Evolutionary conservation across 2,888 invertebrate species (phyloP).

Genomic region (Eupithecia subfuscata): DNA sequence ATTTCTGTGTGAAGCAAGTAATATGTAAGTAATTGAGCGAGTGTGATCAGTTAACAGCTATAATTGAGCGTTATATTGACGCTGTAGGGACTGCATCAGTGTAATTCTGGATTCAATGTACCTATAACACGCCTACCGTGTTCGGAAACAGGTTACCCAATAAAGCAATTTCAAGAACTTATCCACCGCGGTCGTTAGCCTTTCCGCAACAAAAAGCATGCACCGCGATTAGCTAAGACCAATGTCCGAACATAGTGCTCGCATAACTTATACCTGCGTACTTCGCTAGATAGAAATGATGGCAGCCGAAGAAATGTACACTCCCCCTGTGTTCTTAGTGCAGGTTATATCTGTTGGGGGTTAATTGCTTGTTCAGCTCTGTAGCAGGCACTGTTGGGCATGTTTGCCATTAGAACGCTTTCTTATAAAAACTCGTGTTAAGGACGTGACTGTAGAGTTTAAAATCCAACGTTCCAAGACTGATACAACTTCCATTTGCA

Average conservation of each 20-base stretch:
- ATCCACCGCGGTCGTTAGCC: conserved; percentile 74
- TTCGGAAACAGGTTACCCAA: conserved; percentile 78
- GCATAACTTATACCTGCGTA: conserved; percentile 36
- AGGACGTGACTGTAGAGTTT: conserved; percentile 1
- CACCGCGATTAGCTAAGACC: conserved; percentile 64
- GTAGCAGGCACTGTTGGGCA: neutral
- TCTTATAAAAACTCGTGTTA: neutral
- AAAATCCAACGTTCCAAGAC: neutral
- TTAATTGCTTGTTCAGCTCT: conserved; percentile 5
- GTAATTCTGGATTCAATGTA: conserved; percentile 19
- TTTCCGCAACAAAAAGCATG: conserved; percentile 72
- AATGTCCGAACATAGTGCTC: conserved; percentile 56
- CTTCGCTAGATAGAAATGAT: conserved; percentile 33
- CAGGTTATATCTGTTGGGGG: neutral
- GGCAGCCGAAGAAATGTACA: conserved; percentile 7
- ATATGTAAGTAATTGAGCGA: conserved; percentile 32
- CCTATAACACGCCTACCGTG: conserved; percentile 66
- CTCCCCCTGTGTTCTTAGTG: neutral
- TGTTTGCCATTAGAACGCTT: neutral
- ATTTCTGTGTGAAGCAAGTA: conserved; percentile 32
- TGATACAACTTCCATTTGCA: conserved; percentile 19
- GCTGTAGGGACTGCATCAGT: neutral
- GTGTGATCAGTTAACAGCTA: conserved; percentile 33
- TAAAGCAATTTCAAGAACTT: conserved; percentile 79
- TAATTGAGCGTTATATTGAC: conserved; percentile 32